Conservation (phyloP, 2,113 vertebrate species). For the Corvus hawaiiensis region DNA sequence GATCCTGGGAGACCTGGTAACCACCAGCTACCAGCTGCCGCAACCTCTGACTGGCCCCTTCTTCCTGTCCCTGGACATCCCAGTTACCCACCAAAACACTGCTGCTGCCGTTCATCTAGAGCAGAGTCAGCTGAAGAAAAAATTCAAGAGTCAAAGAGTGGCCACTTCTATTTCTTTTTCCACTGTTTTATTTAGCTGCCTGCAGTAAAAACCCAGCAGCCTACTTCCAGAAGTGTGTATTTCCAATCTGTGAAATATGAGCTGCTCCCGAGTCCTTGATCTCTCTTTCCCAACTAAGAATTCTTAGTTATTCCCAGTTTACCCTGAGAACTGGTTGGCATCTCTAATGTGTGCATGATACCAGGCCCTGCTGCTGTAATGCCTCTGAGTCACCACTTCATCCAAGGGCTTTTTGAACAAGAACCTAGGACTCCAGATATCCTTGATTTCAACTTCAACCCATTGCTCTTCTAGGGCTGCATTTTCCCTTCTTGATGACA, state of each 20-base stretch:
- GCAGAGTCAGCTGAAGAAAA: neutral
- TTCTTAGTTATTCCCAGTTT: neutral
- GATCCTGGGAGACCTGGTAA: neutral
- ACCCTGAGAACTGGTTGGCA: neutral
- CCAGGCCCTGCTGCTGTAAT: neutral
- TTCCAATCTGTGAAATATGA: neutral
- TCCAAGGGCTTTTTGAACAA: neutral
- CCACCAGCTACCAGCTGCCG: neutral
- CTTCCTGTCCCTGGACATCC: neutral
- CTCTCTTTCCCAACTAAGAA: neutral
- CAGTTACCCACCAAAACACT: neutral
- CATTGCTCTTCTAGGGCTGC: neutral
- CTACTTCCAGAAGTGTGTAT: neutral
- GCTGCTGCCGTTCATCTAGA: neutral
- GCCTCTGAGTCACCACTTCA: neutral
- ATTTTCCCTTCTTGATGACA: neutral
- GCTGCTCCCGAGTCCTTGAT: neutral
- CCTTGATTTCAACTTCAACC: neutral
- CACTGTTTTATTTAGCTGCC: slow-evolving; percentile 38
- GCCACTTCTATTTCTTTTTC: slow-evolving; percentile 22
- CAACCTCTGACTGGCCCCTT: neutral
- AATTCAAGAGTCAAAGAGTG: neutral
- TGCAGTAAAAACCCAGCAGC: neutral
- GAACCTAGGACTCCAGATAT: neutral
- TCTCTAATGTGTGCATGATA: neutral